Base-by-base conservation (phyloP, 2,888 invertebrate genomes). In the Amiota communis region DNA sequence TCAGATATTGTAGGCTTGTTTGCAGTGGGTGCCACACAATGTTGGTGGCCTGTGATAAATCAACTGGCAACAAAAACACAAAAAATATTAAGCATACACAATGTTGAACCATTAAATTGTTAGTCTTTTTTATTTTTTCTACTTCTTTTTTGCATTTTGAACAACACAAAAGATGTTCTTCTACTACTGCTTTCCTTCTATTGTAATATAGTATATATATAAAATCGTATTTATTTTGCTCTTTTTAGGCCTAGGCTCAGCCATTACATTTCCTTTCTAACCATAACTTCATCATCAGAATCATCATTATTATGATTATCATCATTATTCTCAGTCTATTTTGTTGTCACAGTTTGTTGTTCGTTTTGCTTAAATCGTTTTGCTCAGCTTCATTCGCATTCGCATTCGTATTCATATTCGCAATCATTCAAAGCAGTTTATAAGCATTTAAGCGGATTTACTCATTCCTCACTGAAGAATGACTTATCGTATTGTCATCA, bases 401-500 rank as follows among this genome's bases (percentile, higher is more conserved):
- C 36, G 36, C 36, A 36, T 36, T 36, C 36, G 36, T 36, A 36
- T 36, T 36, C 36, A 36, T 36, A 36, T 36, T 36, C 36, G 36
- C 67, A 68, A 68, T 68, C 49, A 68, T 68, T 51, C 67, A 53
- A 53, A 79, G 74, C 83, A 81, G 82, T 82, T 82, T 83, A 82
- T 82, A 81, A 81, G 81, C 83, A 82, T 82, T 83, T 83, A 82
- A 82, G 80, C 81, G 74, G 81, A 81, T 82, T 82, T 80, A 81
- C 81, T 82, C 79, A 82, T 81, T 68, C 20, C 53, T 53, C 23
- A 53, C 53, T 79, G 82, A 36, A 36, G 36, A 71, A 79, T 82
- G 82, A 80, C 82, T 83, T 82, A 82, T 82, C 82, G 81, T 79
- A 81, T 83, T 82, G 82, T 82, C 84, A 83, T 82, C 81, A 82